These are phyloP conservation scores for Wasmannia auropunctata DNA, from an alignment of 1,140 invertebrate species.

Conservation along the genomic window DNA sequence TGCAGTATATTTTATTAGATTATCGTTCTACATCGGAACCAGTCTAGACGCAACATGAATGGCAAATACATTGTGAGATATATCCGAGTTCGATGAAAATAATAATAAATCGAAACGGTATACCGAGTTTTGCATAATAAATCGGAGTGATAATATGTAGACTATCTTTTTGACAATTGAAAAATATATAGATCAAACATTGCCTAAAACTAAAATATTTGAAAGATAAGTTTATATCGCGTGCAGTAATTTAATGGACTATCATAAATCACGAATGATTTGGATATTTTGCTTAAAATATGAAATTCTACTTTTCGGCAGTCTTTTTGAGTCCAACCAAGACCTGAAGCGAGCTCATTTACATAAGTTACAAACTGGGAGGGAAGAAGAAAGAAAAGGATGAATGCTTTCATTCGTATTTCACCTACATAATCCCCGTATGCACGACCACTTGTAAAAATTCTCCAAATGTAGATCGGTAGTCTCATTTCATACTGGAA, in stretches of 20 bases:
- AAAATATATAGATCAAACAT: neutral
- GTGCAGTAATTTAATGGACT: constrained; percentile 12
- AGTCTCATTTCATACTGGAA: constrained; percentile 3
- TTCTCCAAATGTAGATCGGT: neutral
- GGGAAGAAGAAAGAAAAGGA: neutral
- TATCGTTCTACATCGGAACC: too few species aligned
- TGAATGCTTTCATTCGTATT: constrained; percentile 15
- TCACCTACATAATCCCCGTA: neutral
- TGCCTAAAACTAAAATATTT: neutral
- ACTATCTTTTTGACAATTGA: too few species aligned
- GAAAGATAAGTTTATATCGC: constrained; percentile 3
- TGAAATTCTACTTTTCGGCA: constrained; percentile 22
- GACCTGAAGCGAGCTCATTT: neutral
- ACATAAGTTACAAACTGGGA: constrained; percentile 2
- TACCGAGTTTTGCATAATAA: too few species aligned
- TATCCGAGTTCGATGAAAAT: too few species aligned
- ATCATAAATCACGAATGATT: constrained; percentile 5
- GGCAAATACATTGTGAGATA: too few species aligned
- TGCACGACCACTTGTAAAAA: constrained; percentile 13
- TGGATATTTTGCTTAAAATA: constrained; percentile 9
- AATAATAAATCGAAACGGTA: too few species aligned
- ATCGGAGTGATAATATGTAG: too few species aligned
- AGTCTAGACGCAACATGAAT: too few species aligned
- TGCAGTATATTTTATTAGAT: too few species aligned
- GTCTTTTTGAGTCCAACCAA: neutral